phyloP scores from a whole-genome alignment of 2,888 invertebrate species.

The Anagyrus pseudococci region DNA sequence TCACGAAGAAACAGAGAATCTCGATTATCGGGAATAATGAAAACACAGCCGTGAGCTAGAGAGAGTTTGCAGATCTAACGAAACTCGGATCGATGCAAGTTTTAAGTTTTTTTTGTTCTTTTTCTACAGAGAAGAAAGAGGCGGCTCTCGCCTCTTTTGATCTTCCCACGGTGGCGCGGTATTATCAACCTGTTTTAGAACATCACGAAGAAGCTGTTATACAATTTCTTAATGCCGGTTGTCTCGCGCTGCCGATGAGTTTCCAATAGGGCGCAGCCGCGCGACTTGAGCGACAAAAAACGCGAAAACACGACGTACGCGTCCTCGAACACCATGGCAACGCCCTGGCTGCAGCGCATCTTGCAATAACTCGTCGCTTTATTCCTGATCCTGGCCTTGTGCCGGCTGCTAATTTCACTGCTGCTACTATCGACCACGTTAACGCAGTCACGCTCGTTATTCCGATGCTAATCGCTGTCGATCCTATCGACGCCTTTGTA shows the following conservation, averaged over 20 bases:
- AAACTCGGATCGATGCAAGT: no score
- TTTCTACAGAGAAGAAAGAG: no score
- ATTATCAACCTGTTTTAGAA: conserved; percentile 68
- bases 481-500: no score
- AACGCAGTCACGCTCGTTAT: neutral
- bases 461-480: no score
- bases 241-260: conserved; percentile 84
- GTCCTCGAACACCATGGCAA: conserved; percentile 61
- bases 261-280: conserved; percentile 72
- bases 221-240: conserved; percentile 84
- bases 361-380: conserved; percentile 37
- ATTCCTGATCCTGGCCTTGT: neutral
- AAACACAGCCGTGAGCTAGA: no score
- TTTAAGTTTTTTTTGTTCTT: no score
- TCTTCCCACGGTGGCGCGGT: conserved; percentile 39
- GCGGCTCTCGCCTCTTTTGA: conserved; percentile 11
- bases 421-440: neutral
- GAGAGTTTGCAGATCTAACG: no score
- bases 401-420: neutral
- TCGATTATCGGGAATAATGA: no score
- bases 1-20: no score
- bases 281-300: conserved; percentile 58
- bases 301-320: conserved; percentile 60
- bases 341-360: conserved; percentile 55
- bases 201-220: conserved; percentile 86